Base-by-base conservation (phyloP, 2,797 vertebrate genomes). In the Sebastes wilsoni region DNA sequence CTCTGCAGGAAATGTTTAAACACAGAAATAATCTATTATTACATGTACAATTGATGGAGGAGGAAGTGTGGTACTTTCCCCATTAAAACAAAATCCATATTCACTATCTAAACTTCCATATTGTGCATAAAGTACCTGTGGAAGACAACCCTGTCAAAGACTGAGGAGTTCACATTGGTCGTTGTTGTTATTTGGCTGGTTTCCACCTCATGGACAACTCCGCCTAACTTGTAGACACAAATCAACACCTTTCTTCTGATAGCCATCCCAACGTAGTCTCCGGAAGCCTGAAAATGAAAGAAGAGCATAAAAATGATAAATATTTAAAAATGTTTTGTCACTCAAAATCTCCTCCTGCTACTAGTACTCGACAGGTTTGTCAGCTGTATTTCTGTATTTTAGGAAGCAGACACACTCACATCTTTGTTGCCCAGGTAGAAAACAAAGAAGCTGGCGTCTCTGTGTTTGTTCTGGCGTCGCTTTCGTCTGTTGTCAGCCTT, bases 341-440 rank as follows among this genome's bases (percentile, higher is more conserved):
- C 3, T 70, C 3, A 16, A 23, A 28, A n/a, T 20, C 11, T 8
- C 8, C 46, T 52, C 8, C 16, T 46, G 27, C 8, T 9, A 30
- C 13, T 30, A 5, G 42, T 55, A 23, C 28, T 34, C 23, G 30
- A 56, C 22, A 56, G 20, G 9, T 25, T 25, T 14, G 8, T 42
- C 62, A 62, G 20, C 28, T 34, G 2, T 23, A 6, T 23, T 70
- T 58, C 28, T 56, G 13, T 42, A 28, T 54, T 25, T 67, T 18
- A 30, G 6, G 4, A 28, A n/a, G 66, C 36, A 64, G 16, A 2
- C 7, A 11, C 14, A 83, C 97, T 88, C 92, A 98, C 97, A 75
- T 97, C 87, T 89, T 94, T 97, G 89, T 95, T 90, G 61, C 97
- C 97, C 8, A 98, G 90, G 82, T 97, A 99, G 90, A 98, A 94